phyloP scores from a whole-genome alignment of 1,140 invertebrate genomes.

The Cydia pomonella region DNA sequence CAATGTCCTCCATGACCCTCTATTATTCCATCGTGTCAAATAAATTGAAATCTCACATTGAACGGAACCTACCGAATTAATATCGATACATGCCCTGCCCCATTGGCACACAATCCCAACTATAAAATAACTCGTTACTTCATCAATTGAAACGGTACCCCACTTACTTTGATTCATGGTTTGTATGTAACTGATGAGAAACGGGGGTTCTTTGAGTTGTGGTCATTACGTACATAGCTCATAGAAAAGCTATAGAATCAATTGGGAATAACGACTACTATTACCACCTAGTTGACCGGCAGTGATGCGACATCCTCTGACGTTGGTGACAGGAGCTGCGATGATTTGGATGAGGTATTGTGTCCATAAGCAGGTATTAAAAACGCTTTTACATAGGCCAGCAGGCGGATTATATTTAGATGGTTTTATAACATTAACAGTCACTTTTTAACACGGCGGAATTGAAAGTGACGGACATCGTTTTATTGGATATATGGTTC shows the following conservation, averaged over 20 bases:
- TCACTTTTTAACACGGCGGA: too few relatives aligned
- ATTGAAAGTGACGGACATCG: too few relatives aligned
- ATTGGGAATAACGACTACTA: constrained; percentile 45
- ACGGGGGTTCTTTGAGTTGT: background rate
- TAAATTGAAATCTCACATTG: constrained; percentile 15
- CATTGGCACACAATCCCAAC: constrained; percentile 11
- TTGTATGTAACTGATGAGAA: background rate
- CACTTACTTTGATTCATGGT: background rate
- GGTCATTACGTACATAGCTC: constrained; percentile 37
- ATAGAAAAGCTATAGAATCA: constrained; percentile 54
- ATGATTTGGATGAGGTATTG: background rate
- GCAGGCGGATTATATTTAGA: too few relatives aligned
- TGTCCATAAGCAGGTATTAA: background rate
- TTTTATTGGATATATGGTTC: too few relatives aligned
- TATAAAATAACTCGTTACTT: constrained; percentile 29
- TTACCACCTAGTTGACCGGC: constrained; percentile 35
- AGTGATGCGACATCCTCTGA: constrained; percentile 36
- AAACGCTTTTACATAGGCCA: too few relatives aligned
- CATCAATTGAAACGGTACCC: constrained; percentile 18
- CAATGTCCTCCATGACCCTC: background rate
- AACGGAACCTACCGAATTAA: constrained; percentile 11
- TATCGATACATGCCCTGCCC: constrained; percentile 8
- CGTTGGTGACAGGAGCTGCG: constrained; percentile 34
- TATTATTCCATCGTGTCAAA: background rate
- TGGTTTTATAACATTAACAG: too few relatives aligned